Evolutionary conservation across 2,797 vertebrate species (phyloP), one percentile per base, ranked within the genome.

Genomic region (Anguilla obscura): DNA sequence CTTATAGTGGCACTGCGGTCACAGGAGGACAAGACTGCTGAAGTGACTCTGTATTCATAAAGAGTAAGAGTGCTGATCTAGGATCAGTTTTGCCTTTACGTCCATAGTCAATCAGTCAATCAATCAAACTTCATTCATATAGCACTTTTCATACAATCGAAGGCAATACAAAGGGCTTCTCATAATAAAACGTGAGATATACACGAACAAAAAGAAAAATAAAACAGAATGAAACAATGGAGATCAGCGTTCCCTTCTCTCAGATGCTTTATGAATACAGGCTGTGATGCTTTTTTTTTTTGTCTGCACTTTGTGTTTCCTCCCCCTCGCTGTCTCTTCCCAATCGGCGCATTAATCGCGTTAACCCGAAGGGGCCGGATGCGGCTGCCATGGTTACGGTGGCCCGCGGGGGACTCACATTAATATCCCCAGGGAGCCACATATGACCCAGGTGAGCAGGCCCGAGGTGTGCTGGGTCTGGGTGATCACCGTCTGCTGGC

Each of bases 401-500:
- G 14, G 40, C 76, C n/a, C 0, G 56, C 9, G 16, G 74, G 16
- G 16, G 4, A 85, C 88, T 84, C 74, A 88, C 88, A 45, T 12
- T 0, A 95, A 69, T 1, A 96, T 0, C 48, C 88, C 0, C 24
- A 96, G 91, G 36, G 90, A 87, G 0, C 88, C 88, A 48, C 95
- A 96, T 63, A 96, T 89, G 30, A 93, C 90, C 94, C 95, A 97
- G 0, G 96, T 85, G 88, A 97, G 79, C 83, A 92, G 92, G 50
- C 97, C 97, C 0, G 94, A 0, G 0, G 86, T 89, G 92, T 93
- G 93, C 85, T 93, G 89, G 18, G 92, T 94, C 18, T 86, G 89
- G 3, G 96, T 97, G 88, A 96, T 85, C 86, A 97, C 96, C 45
- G 91, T 90, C 91, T 96, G 94, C 87, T 94, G 95, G 91, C 97